Evolutionary conservation across 2,888 invertebrate genomes (phyloP).

Genomic region (Sphinx pinastri): DNA sequence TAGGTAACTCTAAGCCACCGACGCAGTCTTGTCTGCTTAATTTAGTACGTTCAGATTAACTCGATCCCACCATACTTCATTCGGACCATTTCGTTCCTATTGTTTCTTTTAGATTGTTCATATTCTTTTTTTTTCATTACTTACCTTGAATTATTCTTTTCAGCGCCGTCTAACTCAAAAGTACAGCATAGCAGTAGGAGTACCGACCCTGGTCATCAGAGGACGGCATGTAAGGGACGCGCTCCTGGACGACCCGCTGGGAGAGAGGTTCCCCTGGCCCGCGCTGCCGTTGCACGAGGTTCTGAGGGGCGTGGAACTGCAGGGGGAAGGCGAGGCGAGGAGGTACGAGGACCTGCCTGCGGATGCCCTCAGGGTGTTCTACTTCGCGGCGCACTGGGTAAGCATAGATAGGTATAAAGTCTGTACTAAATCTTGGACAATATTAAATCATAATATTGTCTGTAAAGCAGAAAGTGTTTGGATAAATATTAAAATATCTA

Average conservation of each 20-base stretch:
- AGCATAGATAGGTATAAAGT: conserved; percentile 47
- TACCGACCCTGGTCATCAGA: conserved; percentile 89
- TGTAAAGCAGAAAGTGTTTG: no score
- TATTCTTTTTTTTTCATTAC: not conserved
- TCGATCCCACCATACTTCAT: no score
- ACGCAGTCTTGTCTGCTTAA: no score
- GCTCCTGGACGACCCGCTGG: conserved; percentile 87
- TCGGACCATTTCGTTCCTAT: not conserved
- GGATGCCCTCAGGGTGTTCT: conserved; percentile 88
- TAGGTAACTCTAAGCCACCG: no score
- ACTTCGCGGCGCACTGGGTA: conserved; percentile 96
- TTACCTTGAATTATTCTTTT: not conserved
- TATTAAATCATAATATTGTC: no score
- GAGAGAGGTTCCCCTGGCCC: conserved; percentile 90
- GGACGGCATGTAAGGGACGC: conserved; percentile 87
- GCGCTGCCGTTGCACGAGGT: conserved; percentile 87
- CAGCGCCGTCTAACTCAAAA: conserved; percentile 90
- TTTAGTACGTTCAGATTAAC: no score
- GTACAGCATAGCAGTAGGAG: conserved; percentile 90
- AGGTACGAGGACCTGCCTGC: conserved; percentile 85
- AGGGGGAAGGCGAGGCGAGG: conserved; percentile 63
- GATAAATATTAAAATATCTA: no score
- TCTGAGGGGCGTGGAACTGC: conserved; percentile 76
- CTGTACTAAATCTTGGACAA: no score
- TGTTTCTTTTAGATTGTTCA: not conserved